Evolutionary conservation across 2,797 vertebrate genomes (phyloP).

Genomic region (Bufotes viridis): DNA sequence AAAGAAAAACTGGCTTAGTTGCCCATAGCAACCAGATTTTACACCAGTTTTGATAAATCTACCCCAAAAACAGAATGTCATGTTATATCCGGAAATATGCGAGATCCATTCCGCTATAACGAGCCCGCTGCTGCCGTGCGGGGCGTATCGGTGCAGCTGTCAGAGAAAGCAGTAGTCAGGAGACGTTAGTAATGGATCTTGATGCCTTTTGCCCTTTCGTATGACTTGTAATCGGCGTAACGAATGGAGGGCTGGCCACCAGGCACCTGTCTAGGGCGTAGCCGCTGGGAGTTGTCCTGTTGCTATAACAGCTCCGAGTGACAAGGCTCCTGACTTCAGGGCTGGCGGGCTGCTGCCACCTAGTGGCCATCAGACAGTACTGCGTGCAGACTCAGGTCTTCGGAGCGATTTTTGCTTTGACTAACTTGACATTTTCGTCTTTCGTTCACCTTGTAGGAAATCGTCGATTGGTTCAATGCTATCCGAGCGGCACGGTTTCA

Average conservation of each 20-base stretch:
- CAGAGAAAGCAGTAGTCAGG: slow-evolving; percentile 25
- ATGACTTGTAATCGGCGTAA: slow-evolving; percentile 17
- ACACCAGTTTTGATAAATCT: too few species aligned
- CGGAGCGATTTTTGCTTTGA: neutral
- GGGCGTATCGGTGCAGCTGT: slow-evolving; percentile 17
- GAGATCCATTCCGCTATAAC: neutral
- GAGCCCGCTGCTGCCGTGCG: neutral
- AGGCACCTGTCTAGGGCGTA: slow-evolving; percentile 52
- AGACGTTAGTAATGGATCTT: slow-evolving; percentile 35
- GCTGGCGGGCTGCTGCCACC: slow-evolving; percentile 29
- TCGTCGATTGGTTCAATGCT: slow-evolving; percentile 96
- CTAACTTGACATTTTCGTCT: neutral
- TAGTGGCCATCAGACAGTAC: neutral
- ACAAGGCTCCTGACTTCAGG: slow-evolving; percentile 4
- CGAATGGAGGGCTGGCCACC: slow-evolving; percentile 9
- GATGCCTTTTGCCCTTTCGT: slow-evolving; percentile 25
- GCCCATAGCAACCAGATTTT: too few species aligned
- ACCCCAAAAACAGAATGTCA: neutral
- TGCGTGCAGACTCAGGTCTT: neutral
- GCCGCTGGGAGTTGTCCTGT: slow-evolving; percentile 48
- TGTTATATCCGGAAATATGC: neutral
- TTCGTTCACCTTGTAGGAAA: slow-evolving; percentile 80
- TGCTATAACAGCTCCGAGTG: slow-evolving; percentile 35
- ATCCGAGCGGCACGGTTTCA: slow-evolving; percentile 97
- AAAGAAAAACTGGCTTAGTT: too few species aligned